Percentiles rank a stretch among this genome's conserved stretches.
These are phyloP conservation scores for Heliconius sara DNA, from an alignment of 2,888 invertebrate genomes.

Conservation along the genomic window DNA sequence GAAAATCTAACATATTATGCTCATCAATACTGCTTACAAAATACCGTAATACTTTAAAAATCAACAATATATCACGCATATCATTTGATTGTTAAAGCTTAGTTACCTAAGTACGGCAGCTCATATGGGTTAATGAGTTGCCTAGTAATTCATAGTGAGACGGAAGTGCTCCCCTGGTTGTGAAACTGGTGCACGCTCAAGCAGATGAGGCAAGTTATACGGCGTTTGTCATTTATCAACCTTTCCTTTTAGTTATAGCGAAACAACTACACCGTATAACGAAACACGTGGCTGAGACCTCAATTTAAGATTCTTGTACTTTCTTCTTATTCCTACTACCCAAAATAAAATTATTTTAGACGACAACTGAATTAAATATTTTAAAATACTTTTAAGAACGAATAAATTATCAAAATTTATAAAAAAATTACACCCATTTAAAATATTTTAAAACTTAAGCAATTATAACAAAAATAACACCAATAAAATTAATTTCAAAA, in stretches of 20 bases:
- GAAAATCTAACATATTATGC: not conserved
- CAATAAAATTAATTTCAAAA: not conserved
- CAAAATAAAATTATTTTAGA: not conserved
- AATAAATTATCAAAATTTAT: not conserved
- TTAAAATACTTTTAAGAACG: constrained; percentile 22
- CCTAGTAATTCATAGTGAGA: constrained; percentile 75
- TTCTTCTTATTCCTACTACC: too few relatives aligned
- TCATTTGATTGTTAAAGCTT: constrained; percentile 76
- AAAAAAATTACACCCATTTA: not conserved
- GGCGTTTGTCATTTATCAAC: constrained; percentile 46
- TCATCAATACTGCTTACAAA: not conserved
- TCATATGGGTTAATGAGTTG: constrained; percentile 80
- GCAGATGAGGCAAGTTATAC: constrained; percentile 46
- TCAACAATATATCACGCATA: constrained; percentile 55
- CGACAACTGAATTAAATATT: not conserved
- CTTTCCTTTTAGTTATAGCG: constrained; percentile 43
- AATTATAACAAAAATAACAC: not conserved
- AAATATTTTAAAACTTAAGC: not conserved
- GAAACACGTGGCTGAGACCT: constrained; percentile 7
- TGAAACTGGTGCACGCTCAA: constrained; percentile 46
- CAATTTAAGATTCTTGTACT: constrained; percentile 27
- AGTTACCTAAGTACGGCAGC: constrained; percentile 66
- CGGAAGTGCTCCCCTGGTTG: constrained; percentile 60
- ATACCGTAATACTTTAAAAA: constrained; percentile 38
- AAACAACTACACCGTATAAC: constrained; percentile 24